Conservation (phyloP, 2,113 vertebrate genomes). For the Dendropsophus ebraccatus region DNA sequence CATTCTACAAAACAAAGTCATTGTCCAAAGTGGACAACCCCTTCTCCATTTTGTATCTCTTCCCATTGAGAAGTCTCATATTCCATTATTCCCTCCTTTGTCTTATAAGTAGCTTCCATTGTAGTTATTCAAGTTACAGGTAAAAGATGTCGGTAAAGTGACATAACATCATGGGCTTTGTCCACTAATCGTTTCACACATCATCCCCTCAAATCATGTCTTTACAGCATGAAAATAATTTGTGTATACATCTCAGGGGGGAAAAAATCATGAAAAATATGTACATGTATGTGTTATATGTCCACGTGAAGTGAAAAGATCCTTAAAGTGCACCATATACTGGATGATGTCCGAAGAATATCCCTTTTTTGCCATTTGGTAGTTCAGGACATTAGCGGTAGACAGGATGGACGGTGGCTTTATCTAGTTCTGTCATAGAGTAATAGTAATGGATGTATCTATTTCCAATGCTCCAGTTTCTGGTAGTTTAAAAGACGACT, state of each 20-base stretch:
- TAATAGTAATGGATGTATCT: background rate
- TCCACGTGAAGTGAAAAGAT: slow-evolving; percentile 12
- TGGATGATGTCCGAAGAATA: background rate
- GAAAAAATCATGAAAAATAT: background rate
- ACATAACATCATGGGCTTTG: background rate
- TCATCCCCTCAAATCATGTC: background rate
- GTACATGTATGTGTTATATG: slow-evolving; percentile 4
- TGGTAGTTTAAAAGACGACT: background rate
- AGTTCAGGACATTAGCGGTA: background rate
- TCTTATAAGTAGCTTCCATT: background rate
- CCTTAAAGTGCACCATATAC: slow-evolving; percentile 20
- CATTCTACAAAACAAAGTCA: background rate
- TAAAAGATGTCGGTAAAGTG: background rate
- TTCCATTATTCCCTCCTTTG: background rate
- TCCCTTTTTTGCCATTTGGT: background rate
- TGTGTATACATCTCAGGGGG: background rate
- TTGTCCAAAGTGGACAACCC: background rate
- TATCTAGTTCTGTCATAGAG: background rate
- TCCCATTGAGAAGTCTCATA: background rate
- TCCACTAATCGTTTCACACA: background rate
- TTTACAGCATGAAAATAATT: background rate
- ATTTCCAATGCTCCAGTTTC: background rate
- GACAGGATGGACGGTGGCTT: background rate
- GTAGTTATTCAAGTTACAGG: background rate
- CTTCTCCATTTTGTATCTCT: background rate